Base-by-base conservation (phyloP, 1,140 invertebrate genomes). In the Meloidogyne exigua region DNA sequence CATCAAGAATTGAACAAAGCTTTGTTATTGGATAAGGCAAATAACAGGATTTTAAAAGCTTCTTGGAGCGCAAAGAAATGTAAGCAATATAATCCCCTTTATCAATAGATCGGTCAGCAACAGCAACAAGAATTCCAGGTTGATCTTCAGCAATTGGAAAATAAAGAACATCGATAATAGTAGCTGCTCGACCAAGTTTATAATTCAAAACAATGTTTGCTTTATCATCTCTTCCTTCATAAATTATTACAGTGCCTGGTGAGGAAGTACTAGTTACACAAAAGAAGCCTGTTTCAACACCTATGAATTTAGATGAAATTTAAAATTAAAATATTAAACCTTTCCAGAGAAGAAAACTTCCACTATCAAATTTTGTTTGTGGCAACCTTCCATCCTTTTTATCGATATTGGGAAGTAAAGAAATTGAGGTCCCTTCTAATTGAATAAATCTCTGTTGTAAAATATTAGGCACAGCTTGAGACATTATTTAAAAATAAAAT, bases 21-120 rank as follows among this genome's bases (percentile, higher is more conserved):
- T 39, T 42, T 15, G 76, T 78, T 18, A 78, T 77, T 32, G 69
- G 73, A 57, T 77, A 39, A 15, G 15, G 75, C 9, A 78, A 5
- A 67, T 68, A 76, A 28, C 62, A 75, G 21, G 39, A 72, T 26
- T 66, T 75, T n/a, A 78, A 25, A n/a, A 78, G 64, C 15, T 42
- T 23, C 7, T 32, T 32, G 2, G 76, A 67, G 13, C 39, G 57
- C 18, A 78, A 36, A 36, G 76, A 77, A 68, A 78, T 64, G 26
- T 68, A 78, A 26, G 76, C 76, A 39, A 78, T 25, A 64, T 77
- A 78, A 28, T 78, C 67, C 7, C 64, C 42, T 68, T 75, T 78
- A 18, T 72, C 68, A 21, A 68, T 57, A 11, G 62, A 49, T 11
- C 71, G 65, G 28, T 78, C 72, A 9, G 73, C 15, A 23, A 78